Base-by-base conservation (phyloP, 2,113 vertebrate species). In the Alligator sinensis region DNA sequence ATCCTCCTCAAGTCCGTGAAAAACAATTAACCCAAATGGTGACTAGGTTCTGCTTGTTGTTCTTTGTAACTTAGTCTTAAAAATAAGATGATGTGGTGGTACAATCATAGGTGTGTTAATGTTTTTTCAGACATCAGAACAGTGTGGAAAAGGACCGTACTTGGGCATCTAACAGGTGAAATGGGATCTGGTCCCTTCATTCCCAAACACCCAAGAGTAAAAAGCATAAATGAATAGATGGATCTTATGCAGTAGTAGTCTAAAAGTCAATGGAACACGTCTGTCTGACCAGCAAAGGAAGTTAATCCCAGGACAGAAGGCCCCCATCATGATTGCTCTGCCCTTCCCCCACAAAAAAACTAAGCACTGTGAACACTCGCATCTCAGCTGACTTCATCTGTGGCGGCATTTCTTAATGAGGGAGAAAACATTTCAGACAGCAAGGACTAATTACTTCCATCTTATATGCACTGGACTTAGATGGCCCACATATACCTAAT, bases 241-340 rank as follows among this genome's bases (percentile, higher is more conserved):
- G 80, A 27, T 88, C 84, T 61, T 55, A 70, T 63, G 81, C 57
- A 86, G 1, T 12, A 19, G 77, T 77, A 84, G 13, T 28, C 10
- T 61, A 0, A 8, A 61, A 28, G 2, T 30, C 27, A 66, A 55
- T 16, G 1, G 10, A 68, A 55, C 28, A 3, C 22, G 47, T 57
- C 30, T 1, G 5, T 61, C 60, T 61, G 61, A 75, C 28, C 72
- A 91, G 58, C 3, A 1, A 47, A n/a, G 1, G 1, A 55, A 77
- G 61, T 64, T 58, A 74, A 47, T 81, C 18, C 22, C 58, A 10
- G 0, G 5, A 22, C 2, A 18, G 25, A 77, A 9, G 4, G 25
- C 62, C 80, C 54, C 80, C 18, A 34, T 25, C n/a, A 4, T 8
- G 21, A 68, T 22, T 11, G 66, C 30, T 27, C 25, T 17, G 2